These are phyloP conservation scores for Carassius carassius DNA, from an alignment of 2,113 vertebrate species.

Conservation along the genomic window DNA sequence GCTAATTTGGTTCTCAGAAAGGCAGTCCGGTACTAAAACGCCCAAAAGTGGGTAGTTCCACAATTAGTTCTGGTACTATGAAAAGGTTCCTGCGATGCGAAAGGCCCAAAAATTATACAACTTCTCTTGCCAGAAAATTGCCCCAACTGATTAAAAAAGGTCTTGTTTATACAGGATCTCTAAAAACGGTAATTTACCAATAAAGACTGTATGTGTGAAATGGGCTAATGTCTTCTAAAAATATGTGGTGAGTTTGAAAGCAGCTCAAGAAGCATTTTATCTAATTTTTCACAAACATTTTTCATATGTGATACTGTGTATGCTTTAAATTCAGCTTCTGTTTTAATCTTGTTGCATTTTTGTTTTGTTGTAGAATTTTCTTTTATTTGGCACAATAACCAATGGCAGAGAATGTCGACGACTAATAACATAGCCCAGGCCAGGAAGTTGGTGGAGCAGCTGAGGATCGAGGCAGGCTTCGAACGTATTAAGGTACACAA, in stretches of 20 bases:
- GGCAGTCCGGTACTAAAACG: too few relatives aligned
- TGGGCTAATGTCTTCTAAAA: not conserved
- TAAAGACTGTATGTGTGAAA: too few relatives aligned
- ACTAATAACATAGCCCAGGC: conserved; percentile 96
- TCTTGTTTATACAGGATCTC: too few relatives aligned
- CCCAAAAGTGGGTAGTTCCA: too few relatives aligned
- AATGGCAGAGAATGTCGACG: conserved; percentile 89
- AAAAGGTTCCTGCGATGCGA: too few relatives aligned
- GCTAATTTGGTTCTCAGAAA: too few relatives aligned
- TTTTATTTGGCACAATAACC: conserved; percentile 59
- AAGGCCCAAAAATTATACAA: not conserved
- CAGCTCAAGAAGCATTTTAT: not conserved
- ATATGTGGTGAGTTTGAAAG: too few relatives aligned
- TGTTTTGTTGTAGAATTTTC: conserved; percentile 52
- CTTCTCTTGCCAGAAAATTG: too few relatives aligned
- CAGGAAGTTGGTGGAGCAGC: conserved; percentile 95
- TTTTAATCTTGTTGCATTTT: not conserved
- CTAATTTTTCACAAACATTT: not conserved
- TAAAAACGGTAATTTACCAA: too few relatives aligned
- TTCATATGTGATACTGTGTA: not conserved
- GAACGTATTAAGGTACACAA: conserved; percentile 89
- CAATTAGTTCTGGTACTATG: too few relatives aligned
- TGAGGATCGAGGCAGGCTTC: conserved; percentile 91
- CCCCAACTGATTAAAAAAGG: too few relatives aligned
- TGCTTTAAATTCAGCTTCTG: not conserved